Conservation (phyloP, 2,797 vertebrate genomes). For the Taenioides sp. region DNA sequence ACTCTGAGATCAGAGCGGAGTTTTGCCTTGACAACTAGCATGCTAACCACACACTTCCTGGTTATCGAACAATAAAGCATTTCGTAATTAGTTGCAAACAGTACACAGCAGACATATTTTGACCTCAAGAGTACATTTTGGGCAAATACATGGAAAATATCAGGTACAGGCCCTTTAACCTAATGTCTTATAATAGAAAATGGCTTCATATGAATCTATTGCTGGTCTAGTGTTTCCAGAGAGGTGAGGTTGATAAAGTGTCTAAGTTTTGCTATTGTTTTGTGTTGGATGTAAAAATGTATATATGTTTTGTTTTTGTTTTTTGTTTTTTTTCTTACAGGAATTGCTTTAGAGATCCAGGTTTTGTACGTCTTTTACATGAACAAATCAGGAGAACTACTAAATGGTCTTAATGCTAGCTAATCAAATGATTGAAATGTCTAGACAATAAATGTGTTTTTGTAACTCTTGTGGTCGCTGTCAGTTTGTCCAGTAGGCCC, state of each 20-base stretch:
- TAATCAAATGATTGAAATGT: conserved; percentile 72
- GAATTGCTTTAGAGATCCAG: conserved; percentile 89
- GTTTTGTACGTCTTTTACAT: conserved; percentile 80
- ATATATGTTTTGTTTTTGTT: conserved; percentile 68
- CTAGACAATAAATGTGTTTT: conserved; percentile 77
- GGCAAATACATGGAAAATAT: no score
- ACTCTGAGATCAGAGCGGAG: no score
- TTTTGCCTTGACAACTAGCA: no score
- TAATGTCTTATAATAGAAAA: conserved; percentile 9
- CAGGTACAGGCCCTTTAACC: no score
- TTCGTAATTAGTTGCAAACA: no score
- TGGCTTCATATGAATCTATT: conserved; percentile 10
- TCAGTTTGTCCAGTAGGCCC: conserved; percentile 18
- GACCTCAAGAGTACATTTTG: no score
- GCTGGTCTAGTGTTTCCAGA: conserved; percentile 29
- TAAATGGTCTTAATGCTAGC: conserved; percentile 76
- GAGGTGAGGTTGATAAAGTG: conserved; percentile 5
- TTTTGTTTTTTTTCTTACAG: conserved; percentile 81
- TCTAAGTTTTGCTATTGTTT: conserved; percentile 45
- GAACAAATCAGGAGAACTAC: conserved; percentile 68
- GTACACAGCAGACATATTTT: no score
- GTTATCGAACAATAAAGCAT: no score
- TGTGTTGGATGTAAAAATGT: conserved; percentile 91
- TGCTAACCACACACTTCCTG: no score
- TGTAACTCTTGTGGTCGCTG: conserved; percentile 30